These are phyloP conservation scores for Chionis minor DNA, from an alignment of 2,113 vertebrate genomes.

Conservation along the genomic window DNA sequence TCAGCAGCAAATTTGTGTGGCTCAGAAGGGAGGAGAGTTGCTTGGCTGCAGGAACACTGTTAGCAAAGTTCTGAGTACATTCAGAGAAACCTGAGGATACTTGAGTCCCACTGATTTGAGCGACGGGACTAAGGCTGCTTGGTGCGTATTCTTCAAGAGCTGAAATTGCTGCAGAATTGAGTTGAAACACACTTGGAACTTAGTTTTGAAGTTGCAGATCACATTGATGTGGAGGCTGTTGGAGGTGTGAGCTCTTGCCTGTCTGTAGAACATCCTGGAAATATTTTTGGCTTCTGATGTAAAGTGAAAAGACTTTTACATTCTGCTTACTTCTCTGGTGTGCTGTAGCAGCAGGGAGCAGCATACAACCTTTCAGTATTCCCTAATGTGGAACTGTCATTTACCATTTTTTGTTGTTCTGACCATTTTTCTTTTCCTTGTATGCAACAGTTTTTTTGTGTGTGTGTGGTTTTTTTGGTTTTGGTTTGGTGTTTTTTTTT, in stretches of 20 bases:
- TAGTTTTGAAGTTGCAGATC: neutral
- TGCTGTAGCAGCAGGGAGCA: neutral
- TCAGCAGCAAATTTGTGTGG: neutral
- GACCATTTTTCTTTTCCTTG: neutral
- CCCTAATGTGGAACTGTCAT: neutral
- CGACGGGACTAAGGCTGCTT: neutral
- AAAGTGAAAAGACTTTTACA: neutral
- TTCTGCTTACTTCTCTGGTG: neutral
- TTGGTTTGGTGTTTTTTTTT: too few relatives aligned
- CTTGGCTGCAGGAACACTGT: neutral
- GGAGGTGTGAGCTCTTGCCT: neutral
- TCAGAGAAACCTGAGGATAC: neutral
- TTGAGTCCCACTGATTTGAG: neutral
- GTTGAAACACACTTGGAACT: neutral
- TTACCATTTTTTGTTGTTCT: neutral
- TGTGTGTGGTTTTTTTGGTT: too few relatives aligned
- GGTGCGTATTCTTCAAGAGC: neutral
- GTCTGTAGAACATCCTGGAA: neutral
- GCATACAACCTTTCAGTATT: neutral
- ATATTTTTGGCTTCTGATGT: neutral
- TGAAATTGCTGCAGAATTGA: neutral
- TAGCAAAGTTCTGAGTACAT: neutral
- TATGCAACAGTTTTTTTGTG: neutral
- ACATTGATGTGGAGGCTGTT: fast-evolving
- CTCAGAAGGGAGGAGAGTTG: neutral